Conservation (phyloP, 2,888 invertebrate genomes). For the Epinotia bilunana region DNA sequence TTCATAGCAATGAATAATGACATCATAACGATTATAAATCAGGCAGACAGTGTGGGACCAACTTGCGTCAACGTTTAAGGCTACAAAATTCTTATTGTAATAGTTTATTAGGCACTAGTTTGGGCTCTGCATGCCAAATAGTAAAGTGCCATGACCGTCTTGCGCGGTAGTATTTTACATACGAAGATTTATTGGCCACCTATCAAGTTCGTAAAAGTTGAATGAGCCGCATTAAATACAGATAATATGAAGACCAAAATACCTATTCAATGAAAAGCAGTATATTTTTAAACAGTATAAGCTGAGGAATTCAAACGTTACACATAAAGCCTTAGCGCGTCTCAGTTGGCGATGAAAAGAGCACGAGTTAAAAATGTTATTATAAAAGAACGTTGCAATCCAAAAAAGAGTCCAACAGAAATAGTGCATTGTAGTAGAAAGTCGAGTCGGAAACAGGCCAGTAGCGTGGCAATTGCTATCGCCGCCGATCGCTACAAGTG, state of each 20-base stretch:
- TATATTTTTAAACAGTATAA: not conserved
- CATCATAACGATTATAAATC: constrained; percentile 66
- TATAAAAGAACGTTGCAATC: not conserved
- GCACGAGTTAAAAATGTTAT: not conserved
- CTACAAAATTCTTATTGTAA: constrained; percentile 76
- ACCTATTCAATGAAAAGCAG: not conserved
- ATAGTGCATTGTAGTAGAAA: constrained; percentile 22
- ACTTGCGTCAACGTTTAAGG: constrained; percentile 62
- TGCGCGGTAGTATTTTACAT: constrained; percentile 53
- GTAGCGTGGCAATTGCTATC: constrained; percentile 32
- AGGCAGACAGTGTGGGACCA: constrained; percentile 79
- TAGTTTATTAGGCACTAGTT: constrained; percentile 78
- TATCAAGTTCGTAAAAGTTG: constrained; percentile 8
- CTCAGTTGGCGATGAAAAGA: not conserved
- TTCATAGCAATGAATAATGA: constrained; percentile 55
- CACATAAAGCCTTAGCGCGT: not conserved
- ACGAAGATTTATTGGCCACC: constrained; percentile 49
- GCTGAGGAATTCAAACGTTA: not conserved
- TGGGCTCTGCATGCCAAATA: constrained; percentile 77
- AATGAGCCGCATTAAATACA: constrained; percentile 16
- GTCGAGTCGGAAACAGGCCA: constrained; percentile 28
- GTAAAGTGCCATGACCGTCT: constrained; percentile 76
- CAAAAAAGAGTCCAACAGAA: constrained; percentile 1
- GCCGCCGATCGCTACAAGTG: constrained; percentile 30
- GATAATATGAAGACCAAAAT: not conserved